Evolutionary conservation across 1,140 invertebrate genomes (phyloP).

Genomic region (Leptinotarsa defecta): DNA sequence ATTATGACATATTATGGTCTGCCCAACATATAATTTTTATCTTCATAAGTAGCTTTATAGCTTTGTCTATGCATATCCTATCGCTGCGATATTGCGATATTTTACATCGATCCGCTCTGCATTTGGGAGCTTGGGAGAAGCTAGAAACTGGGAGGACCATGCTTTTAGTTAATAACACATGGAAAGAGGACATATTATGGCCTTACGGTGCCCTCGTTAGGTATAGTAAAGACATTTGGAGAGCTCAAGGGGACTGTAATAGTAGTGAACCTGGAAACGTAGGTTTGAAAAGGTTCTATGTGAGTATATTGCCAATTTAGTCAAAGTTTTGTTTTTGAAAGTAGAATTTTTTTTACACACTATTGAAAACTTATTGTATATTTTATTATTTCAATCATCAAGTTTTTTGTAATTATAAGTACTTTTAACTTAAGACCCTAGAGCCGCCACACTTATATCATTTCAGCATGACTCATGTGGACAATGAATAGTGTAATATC

Average conservation of each 20-base stretch:
- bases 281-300: conserved; percentile 82
- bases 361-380: no score
- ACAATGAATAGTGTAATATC: no score
- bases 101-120: conserved; percentile 84
- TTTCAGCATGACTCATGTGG: no score
- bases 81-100: conserved; percentile 81
- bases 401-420: no score
- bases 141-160: conserved; percentile 59
- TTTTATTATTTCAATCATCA: no score
- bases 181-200: conserved; percentile 77
- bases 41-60: conserved; percentile 80
- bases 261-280: conserved; percentile 82
- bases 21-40: conserved; percentile 82
- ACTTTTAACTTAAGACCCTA: no score
- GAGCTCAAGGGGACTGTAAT: conserved; percentile 74
- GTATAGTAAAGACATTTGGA: conserved; percentile 78
- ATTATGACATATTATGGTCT: conserved; percentile 85
- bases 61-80: conserved; percentile 77
- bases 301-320: conserved; percentile 60
- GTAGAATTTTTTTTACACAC: no score
- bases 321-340: neutral
- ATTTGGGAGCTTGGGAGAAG: conserved; percentile 85
- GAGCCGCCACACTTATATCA: no score
- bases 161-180: conserved; percentile 66
- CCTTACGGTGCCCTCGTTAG: conserved; percentile 79